Evolutionary conservation across 2,113 vertebrate species (phyloP).

Genomic region (Ctenomys sociabilis): DNA sequence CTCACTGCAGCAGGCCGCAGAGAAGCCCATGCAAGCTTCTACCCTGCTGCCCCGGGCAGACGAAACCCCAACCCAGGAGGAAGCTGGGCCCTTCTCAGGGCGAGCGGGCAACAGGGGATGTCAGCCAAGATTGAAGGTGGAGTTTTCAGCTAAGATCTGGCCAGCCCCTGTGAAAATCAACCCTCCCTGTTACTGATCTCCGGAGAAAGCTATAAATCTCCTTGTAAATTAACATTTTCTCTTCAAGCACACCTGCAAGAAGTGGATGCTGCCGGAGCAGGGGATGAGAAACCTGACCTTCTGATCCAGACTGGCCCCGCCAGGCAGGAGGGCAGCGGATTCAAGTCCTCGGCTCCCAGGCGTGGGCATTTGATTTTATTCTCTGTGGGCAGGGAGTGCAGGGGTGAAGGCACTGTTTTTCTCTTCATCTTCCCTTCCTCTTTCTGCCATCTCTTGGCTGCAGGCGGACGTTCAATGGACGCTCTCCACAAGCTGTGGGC

Average conservation of each 20-base stretch:
- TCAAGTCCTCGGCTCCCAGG: conserved; percentile 24
- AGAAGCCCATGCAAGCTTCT: accelerated
- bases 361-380: not conserved
- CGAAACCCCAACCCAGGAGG: not conserved
- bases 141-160: not conserved
- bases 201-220: not conserved
- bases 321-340: not conserved
- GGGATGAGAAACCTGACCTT: not conserved
- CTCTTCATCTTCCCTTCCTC: not conserved
- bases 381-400: accelerated
- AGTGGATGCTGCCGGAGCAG: not conserved
- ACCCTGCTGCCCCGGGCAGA: not conserved
- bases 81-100: not conserved
- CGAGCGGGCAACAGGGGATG: accelerated
- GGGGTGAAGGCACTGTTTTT: not conserved
- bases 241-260: not conserved
- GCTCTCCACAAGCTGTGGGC: not conserved
- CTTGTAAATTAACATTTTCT: not conserved
- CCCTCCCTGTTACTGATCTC: not conserved
- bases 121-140: not conserved
- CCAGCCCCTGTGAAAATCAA: not conserved
- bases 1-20: not conserved
- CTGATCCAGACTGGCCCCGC: not conserved
- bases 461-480: not conserved
- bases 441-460: not conserved